Evolutionary conservation across 2,113 vertebrate genomes (phyloP).

Genomic region (Garra rufa): DNA sequence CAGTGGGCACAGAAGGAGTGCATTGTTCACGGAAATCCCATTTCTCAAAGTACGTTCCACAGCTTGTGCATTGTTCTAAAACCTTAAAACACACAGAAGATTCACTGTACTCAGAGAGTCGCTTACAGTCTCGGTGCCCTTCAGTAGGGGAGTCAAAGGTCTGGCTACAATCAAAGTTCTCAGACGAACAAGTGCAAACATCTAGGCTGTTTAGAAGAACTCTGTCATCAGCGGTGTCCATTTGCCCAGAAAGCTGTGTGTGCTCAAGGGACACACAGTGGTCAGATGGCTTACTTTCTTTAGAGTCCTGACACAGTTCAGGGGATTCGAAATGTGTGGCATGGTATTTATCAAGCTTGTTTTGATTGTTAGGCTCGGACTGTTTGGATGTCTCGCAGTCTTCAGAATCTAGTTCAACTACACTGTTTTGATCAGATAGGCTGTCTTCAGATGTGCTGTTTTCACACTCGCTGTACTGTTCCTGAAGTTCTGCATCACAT

Average conservation of each 20-base stretch:
- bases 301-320: slow-evolving; percentile 50
- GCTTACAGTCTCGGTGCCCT: slow-evolving; percentile 46
- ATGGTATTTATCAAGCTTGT: slow-evolving; percentile 49
- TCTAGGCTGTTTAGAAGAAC: slow-evolving; percentile 36
- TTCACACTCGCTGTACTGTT: neutral
- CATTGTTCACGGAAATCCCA: slow-evolving; percentile 36
- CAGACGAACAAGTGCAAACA: slow-evolving; percentile 46
- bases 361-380: slow-evolving; percentile 47
- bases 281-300: slow-evolving; percentile 54
- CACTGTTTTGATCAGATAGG: slow-evolving; percentile 57
- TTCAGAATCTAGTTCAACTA: slow-evolving; percentile 56
- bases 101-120: slow-evolving; percentile 8
- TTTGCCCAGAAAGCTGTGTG: slow-evolving; percentile 38
- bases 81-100: slow-evolving; percentile 33
- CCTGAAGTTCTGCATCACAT: slow-evolving; percentile 59
- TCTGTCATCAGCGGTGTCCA: slow-evolving; percentile 37
- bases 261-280: slow-evolving; percentile 48
- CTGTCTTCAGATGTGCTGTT: slow-evolving; percentile 58
- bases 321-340: slow-evolving; percentile 44
- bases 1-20: neutral
- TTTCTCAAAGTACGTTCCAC: slow-evolving; percentile 44
- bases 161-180: slow-evolving; percentile 52
- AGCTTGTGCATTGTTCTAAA: slow-evolving; percentile 50
- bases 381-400: slow-evolving; percentile 49
- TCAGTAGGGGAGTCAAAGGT: slow-evolving; percentile 28